These are phyloP conservation scores for Heliothis subflexa DNA, from an alignment of 1,140 invertebrate genomes.

Conservation along the genomic window DNA sequence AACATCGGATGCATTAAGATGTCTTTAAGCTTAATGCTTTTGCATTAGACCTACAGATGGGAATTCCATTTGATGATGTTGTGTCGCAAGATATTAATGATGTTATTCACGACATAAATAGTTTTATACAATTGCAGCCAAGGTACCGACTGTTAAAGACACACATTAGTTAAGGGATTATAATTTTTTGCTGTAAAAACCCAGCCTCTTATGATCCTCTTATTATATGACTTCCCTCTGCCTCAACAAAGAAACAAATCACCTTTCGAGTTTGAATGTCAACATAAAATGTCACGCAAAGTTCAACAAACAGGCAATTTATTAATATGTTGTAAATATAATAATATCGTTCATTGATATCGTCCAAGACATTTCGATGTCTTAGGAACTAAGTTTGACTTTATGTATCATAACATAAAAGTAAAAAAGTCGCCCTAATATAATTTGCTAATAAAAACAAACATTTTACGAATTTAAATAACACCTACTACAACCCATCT, in stretches of 20 bases:
- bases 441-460: too few species aligned
- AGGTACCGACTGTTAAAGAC: not conserved
- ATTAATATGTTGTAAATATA: not conserved
- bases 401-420: too few species aligned
- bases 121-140: not conserved
- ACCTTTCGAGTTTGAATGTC: constrained; percentile 20
- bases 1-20: not conserved
- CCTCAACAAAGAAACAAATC: constrained; percentile 7
- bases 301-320: not conserved
- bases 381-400: too few species aligned
- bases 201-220: not conserved
- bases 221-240: not conserved
- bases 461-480: too few species aligned
- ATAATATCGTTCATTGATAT: not conserved
- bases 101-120: constrained; percentile 20
- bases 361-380: not conserved
- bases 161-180: constrained; percentile 28
- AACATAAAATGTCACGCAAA: not conserved
- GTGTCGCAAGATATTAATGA: not conserved
- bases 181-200: constrained; percentile 3
- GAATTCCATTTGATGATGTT: constrained; percentile 6
- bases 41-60: not conserved
- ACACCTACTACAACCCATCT: too few species aligned
- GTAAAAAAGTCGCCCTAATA: too few species aligned
- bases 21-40: not conserved